phyloP scores from a whole-genome alignment of 2,797 vertebrate species.

The Pseudochirops cupreus region DNA sequence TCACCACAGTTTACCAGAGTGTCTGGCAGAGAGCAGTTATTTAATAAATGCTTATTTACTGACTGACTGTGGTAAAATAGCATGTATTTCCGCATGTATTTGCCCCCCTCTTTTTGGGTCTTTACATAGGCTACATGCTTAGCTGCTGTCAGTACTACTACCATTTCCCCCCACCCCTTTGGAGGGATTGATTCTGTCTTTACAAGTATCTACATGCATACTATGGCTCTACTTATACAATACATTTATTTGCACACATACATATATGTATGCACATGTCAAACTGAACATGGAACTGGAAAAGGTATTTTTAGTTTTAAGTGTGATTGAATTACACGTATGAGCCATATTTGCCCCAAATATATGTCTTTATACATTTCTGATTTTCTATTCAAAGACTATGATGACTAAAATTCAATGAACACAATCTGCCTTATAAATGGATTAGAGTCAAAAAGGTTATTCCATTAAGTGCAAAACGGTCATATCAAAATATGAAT shows the following conservation, averaged over 20 bases:
- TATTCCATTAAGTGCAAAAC: not conserved
- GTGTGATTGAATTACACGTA: not conserved
- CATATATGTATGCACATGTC: not conserved
- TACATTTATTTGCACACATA: not conserved
- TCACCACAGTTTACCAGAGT: not conserved
- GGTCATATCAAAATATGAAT: not conserved
- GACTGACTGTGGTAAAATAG: not conserved
- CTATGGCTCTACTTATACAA: not conserved
- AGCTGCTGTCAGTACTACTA: not conserved
- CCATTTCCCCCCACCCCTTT: not conserved
- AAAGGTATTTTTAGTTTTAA: not conserved
- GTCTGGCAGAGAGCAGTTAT: not conserved
- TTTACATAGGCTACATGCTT: not conserved
- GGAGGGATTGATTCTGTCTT: slow-evolving; percentile 4
- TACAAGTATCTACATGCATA: not conserved
- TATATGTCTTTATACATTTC: not conserved
- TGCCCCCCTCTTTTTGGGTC: not conserved
- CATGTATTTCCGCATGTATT: not conserved
- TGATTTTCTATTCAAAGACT: not conserved
- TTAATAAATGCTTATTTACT: not conserved
- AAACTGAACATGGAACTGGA: not conserved
- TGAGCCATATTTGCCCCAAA: not conserved
- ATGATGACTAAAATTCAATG: not conserved
- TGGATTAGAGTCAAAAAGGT: not conserved
- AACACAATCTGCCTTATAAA: not conserved